Evolutionary conservation across 1,140 invertebrate species (phyloP), one percentile per base, ranked within the genome.

Genomic region (Hestina assimilis): DNA sequence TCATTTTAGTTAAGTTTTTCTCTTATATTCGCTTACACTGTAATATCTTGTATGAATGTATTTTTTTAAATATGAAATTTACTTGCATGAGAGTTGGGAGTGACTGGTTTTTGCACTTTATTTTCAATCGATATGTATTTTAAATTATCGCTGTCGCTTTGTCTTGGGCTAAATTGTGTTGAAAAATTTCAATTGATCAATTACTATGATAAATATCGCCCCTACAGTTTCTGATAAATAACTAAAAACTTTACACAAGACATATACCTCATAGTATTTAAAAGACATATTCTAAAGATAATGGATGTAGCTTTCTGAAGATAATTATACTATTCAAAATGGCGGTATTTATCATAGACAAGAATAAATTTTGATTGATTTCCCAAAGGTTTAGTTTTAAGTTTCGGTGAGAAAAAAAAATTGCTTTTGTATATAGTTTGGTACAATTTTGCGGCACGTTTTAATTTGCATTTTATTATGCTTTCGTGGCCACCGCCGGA

Each of bases 1-100:
- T 87, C 83, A 87, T 76, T 83, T n/a, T 83, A 83, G 75, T 77
- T 76, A 75, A 77, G 76, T 68, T 71, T 67, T 67, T 72, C 62
- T 63, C 57, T 68, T 67, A 57, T 54, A 64, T 52, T 38, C 33
- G 33, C 33, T 38, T 38, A 38, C 33, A 38, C 33, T 38, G 33
- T 33, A 33, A 28, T 28, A n/a, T 28, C 3, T 14, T 11, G 12
- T 14, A 33, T 33, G n/a, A n/a, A 33, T 15, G 31, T 33, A 51
- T 62, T 40, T 62, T n/a, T n/a, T n/a, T n/a, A n/a, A n/a, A n/a
- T n/a, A 59, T 59, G 56, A 57, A 53, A 55, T 55, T 66, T 57
- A 38, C 53, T 63, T 63, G 67, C 59, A 55, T 61, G 67, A 40
- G 59, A 51, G 51, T 31, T 35, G 3, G 6, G 47, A 50, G 47